Conservation (phyloP, 1,140 invertebrate genomes). For the Zaprionus ghesquierei region DNA sequence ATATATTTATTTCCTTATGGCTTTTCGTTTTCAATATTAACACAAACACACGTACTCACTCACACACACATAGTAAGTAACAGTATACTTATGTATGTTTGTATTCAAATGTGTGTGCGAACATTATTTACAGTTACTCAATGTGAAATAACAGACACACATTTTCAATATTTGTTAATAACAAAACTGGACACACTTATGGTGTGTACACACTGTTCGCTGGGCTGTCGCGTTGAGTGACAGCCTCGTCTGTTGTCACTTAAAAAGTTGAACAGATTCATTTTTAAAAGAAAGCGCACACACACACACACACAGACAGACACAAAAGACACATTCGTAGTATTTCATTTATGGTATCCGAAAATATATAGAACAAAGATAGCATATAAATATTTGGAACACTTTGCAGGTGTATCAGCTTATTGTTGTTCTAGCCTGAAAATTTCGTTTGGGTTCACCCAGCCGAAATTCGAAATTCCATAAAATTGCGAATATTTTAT, state of each 20-base stretch:
- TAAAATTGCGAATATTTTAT: too few species aligned
- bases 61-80: background rate
- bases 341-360: background rate
- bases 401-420: constrained; percentile 20
- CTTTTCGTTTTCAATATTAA: constrained; percentile 17
- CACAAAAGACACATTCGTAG: background rate
- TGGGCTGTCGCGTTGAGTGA: constrained; percentile 13
- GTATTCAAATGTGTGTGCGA: background rate
- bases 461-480: background rate
- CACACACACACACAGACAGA: background rate
- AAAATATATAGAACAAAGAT: background rate
- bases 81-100: background rate
- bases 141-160: background rate
- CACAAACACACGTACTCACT: constrained; percentile 4
- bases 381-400: constrained; percentile 6
- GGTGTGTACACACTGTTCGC: constrained; percentile 28
- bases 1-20: constrained; percentile 17
- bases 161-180: constrained; percentile 8
- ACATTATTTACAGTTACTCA: constrained; percentile 9
- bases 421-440: background rate
- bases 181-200: background rate
- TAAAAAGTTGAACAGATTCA: constrained; percentile 18
- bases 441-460: background rate
- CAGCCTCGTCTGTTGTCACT: constrained; percentile 18
- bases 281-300: constrained; percentile 6